phyloP scores from a whole-genome alignment of 2,797 vertebrate species.

The Sebastes hubbsi region DNA sequence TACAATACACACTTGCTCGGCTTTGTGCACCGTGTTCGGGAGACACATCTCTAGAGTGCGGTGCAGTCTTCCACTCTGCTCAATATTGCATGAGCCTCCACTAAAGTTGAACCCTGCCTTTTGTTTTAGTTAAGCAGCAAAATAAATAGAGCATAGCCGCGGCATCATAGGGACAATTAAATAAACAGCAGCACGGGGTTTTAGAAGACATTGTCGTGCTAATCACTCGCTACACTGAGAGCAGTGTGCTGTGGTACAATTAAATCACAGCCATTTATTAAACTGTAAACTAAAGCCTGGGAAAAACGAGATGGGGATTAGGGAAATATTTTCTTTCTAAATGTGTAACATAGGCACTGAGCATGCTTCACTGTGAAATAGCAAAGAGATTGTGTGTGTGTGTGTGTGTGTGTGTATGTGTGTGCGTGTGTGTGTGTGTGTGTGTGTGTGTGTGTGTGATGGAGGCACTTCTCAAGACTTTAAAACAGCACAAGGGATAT shows the following conservation, averaged over 20 bases:
- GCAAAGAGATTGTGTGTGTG: conserved; percentile 17
- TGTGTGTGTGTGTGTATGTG: background rate
- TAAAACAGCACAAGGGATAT: conserved; percentile 60
- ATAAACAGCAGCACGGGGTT: conserved; percentile 77
- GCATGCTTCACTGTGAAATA: conserved; percentile 49
- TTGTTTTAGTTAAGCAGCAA: conserved; percentile 80
- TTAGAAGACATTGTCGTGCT: conserved; percentile 71
- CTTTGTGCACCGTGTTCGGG: conserved; percentile 57
- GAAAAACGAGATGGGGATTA: conserved; percentile 57
- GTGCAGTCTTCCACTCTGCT: conserved; percentile 74
- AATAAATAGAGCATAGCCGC: conserved; percentile 80
- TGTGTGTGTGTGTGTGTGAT: background rate
- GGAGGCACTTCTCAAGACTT: conserved; percentile 34
- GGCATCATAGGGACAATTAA: conserved; percentile 83
- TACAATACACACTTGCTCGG: conserved; percentile 50
- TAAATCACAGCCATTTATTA: conserved; percentile 77
- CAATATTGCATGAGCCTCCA: conserved; percentile 82
- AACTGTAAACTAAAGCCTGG: conserved; percentile 61
- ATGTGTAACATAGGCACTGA: conserved; percentile 57
- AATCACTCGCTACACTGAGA: conserved; percentile 74
- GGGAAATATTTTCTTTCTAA: conserved; percentile 54
- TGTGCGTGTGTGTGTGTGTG: background rate
- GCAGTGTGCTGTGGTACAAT: conserved; percentile 60
- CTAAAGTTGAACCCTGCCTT: conserved; percentile 80
- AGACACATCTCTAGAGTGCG: conserved; percentile 73